Evolutionary conservation across 2,113 vertebrate species (phyloP).

Genomic region (Miniopterus natalensis): DNA sequence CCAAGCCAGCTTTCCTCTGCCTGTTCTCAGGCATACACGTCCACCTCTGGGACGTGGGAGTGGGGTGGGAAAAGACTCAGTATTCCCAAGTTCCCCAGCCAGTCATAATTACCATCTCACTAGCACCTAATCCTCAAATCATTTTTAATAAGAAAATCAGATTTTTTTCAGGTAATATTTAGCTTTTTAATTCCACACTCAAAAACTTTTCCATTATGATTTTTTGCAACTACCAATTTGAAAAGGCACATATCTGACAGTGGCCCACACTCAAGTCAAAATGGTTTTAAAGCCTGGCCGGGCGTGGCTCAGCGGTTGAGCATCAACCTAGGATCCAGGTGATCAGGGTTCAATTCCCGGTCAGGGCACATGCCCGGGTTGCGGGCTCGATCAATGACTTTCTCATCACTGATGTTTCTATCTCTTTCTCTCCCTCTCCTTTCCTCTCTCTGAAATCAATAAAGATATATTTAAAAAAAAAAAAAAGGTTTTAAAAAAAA

Average conservation of each 20-base stretch:
- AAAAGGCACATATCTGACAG: conserved; percentile 30
- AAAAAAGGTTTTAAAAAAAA: background rate
- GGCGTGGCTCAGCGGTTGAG: too few species aligned
- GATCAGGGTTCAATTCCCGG: too few species aligned
- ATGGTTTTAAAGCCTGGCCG: background rate
- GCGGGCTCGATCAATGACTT: too few species aligned
- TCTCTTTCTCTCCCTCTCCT: too few species aligned
- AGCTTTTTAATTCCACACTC: conserved; percentile 46
- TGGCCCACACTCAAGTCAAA: conserved; percentile 39
- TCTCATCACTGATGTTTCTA: too few species aligned
- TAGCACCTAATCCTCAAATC: conserved; percentile 42
- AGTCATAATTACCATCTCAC: conserved; percentile 30
- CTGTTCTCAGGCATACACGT: background rate
- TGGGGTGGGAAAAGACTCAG: background rate
- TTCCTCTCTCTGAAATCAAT: too few species aligned
- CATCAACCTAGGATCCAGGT: too few species aligned
- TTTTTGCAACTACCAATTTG: background rate
- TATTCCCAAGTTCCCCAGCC: background rate
- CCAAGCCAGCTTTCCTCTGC: conserved; percentile 4
- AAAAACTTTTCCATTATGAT: conserved; percentile 2
- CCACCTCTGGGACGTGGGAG: background rate
- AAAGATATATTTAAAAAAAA: background rate
- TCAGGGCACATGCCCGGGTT: too few species aligned
- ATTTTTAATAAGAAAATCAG: conserved; percentile 45
- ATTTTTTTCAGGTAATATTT: conserved; percentile 41